Percentiles rank a stretch among this genome's conserved stretches.
These are phyloP conservation scores for Sigmodon hispidus DNA, from an alignment of 2,113 vertebrate genomes.

Conservation along the genomic window DNA sequence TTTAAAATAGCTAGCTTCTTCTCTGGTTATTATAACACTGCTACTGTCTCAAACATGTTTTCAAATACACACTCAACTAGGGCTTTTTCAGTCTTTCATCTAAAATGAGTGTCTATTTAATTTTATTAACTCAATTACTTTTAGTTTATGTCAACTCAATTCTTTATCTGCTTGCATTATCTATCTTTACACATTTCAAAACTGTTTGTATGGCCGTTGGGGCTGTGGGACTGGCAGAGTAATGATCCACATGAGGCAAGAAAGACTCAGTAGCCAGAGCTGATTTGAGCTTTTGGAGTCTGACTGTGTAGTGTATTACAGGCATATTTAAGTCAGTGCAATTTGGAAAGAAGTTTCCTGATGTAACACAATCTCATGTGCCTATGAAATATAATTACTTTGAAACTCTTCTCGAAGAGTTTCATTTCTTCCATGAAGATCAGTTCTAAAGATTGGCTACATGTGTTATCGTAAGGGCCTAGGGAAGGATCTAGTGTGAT, in stretches of 20 bases:
- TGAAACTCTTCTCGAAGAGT: not conserved
- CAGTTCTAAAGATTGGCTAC: not conserved
- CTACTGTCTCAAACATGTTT: not conserved
- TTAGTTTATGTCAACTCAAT: not conserved
- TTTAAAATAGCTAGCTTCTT: not conserved
- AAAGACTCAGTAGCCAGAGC: not conserved
- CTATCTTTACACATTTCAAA: not conserved
- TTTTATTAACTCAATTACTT: not conserved
- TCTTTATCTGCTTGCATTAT: not conserved
- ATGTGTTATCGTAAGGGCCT: not conserved
- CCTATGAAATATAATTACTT: not conserved
- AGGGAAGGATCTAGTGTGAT: not conserved
- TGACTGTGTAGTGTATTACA: not conserved
- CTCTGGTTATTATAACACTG: not conserved
- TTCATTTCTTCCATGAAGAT: not conserved
- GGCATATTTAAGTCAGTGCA: not conserved
- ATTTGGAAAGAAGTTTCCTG: not conserved
- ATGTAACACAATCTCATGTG: not conserved
- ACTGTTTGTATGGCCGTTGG: not conserved
- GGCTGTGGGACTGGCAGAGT: not conserved
- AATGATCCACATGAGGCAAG: no score
- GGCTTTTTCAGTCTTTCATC: not conserved
- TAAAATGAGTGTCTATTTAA: not conserved
- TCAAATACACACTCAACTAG: not conserved
- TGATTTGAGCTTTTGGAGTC: not conserved